phyloP scores from a whole-genome alignment of 1,140 invertebrate genomes.

The Galendromus occidentalis region DNA sequence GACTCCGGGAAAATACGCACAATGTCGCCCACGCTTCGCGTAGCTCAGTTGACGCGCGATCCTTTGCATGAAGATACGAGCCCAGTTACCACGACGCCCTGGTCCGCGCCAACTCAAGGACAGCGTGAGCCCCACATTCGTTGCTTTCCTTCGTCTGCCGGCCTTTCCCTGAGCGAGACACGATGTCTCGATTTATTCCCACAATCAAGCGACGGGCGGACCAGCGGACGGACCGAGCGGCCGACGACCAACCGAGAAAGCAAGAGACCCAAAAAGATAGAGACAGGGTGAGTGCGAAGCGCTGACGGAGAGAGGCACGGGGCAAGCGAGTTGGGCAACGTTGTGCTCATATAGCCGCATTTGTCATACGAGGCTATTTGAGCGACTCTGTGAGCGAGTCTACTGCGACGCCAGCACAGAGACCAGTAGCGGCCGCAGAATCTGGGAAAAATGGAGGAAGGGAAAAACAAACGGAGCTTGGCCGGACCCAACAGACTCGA shows the following conservation, averaged over 20 bases:
- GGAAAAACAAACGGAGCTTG: not conserved
- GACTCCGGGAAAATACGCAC: no score
- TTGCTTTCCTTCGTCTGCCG: not conserved
- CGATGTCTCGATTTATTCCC: constrained; percentile 10
- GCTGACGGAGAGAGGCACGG: no score
- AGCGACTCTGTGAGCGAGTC: not conserved
- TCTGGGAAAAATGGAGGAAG: not conserved
- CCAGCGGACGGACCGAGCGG: not conserved
- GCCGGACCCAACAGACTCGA: no score
- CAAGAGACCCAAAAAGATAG: no score
- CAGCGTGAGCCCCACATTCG: not conserved
- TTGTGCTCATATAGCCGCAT: not conserved
- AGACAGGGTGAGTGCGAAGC: no score
- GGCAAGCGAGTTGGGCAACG: not conserved
- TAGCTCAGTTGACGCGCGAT: no score
- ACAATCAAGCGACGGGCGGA: not conserved
- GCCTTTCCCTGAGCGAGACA: no score
- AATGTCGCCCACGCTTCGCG: no score
- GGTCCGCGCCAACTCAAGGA: no score
- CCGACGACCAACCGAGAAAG: no score
- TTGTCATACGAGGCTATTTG: constrained; percentile 10
- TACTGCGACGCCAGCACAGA: not conserved
- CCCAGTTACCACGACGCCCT: no score
- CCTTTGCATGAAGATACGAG: no score
- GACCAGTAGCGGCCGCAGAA: not conserved